Percentiles rank a stretch among this genome's conserved stretches.
These are phyloP conservation scores for Pterostichus madidus DNA, from an alignment of 2,888 invertebrate species.

Conservation along the genomic window DNA sequence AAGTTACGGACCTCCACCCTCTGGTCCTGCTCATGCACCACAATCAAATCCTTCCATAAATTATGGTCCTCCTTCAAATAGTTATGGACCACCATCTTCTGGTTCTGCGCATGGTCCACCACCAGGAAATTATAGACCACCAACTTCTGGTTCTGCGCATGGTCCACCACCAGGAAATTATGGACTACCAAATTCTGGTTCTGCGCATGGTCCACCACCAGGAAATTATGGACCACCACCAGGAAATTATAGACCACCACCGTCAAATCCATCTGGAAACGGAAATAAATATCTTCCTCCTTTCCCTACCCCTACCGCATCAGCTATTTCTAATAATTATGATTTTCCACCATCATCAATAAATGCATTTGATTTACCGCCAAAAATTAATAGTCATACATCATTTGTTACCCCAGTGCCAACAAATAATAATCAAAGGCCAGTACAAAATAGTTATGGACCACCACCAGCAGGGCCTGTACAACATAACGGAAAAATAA, in stretches of 20 bases:
- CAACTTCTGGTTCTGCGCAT: no score
- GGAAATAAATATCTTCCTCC: background rate
- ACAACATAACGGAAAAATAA: constrained; percentile 69
- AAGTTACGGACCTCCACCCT: no score
- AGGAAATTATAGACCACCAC: constrained; percentile 52
- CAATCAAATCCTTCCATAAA: no score
- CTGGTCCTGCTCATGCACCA: no score
- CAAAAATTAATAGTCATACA: constrained; percentile 28
- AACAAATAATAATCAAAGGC: background rate
- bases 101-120: constrained; percentile 46
- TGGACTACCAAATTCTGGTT: constrained; percentile 57
- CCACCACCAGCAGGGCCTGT: constrained; percentile 75
- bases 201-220: constrained; percentile 54
- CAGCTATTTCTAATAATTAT: constrained; percentile 37
- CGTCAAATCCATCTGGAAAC: no score
- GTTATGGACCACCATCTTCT: constrained; percentile 34
- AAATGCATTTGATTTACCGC: no score
- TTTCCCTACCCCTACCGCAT: constrained; percentile 9
- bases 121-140: constrained; percentile 45
- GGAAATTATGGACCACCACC: constrained; percentile 41
- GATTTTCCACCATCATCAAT: constrained; percentile 5
- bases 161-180: constrained; percentile 35
- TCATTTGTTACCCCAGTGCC: constrained; percentile 68
- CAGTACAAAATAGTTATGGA: constrained; percentile 73
- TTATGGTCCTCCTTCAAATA: constrained; percentile 15